phyloP scores from a whole-genome alignment of 2,888 invertebrate genomes.

The Masnerella sp. region DNA sequence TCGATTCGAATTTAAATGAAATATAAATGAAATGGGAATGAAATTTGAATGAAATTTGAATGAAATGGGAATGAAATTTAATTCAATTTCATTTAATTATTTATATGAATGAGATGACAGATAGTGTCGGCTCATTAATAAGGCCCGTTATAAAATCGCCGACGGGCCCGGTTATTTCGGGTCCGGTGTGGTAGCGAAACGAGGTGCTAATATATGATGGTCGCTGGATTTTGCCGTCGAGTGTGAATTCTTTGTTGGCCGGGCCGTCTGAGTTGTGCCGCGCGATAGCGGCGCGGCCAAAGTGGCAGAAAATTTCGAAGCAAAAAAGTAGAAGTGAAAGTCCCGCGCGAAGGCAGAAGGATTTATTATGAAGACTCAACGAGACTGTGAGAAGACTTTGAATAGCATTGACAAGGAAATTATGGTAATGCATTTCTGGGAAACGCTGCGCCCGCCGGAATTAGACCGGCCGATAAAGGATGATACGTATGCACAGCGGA shows the following conservation, averaged over 20 bases:
- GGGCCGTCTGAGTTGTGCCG: constrained; percentile 32
- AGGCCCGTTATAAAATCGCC: no score
- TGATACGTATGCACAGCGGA: constrained; percentile 15
- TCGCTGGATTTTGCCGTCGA: constrained; percentile 27
- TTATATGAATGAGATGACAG: constrained; percentile 40
- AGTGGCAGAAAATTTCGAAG: constrained; percentile 56
- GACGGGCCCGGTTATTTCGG: no score
- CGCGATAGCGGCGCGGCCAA: constrained; percentile 52
- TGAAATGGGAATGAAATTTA: constrained; percentile 33
- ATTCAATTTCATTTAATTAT: no score
- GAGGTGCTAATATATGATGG: constrained; percentile 55
- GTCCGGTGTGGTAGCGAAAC: constrained; percentile 50
- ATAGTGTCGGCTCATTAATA: constrained; percentile 39
- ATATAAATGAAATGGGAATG: constrained; percentile 25
- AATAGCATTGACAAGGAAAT: constrained; percentile 21
- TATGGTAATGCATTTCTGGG: constrained; percentile 27
- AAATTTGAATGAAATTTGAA: not conserved
- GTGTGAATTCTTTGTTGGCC: constrained; percentile 44
- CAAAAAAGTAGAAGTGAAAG: constrained; percentile 57
- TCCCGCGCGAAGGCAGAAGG: constrained; percentile 58
- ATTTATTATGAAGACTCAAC: constrained; percentile 73
- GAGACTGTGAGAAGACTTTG: constrained; percentile 62
- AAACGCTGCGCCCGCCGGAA: not conserved
- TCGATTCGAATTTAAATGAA: constrained; percentile 3
- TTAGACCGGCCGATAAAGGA: not conserved